Evolutionary conservation across 2,888 invertebrate species (phyloP).

Genomic region (Leucophenga montana): DNA sequence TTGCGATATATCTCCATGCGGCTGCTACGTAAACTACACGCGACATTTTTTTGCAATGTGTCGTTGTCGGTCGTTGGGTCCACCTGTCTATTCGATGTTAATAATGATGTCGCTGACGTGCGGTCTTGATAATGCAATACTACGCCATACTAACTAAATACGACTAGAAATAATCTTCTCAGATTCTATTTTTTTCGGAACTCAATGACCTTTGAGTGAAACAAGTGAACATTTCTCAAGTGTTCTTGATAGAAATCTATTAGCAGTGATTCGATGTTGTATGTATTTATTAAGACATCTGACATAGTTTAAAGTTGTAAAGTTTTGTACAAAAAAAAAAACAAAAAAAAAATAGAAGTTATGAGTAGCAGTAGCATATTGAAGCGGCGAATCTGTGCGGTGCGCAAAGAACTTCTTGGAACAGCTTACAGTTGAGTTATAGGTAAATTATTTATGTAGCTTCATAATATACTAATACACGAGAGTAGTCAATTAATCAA

Average conservation of each 20-base stretch:
- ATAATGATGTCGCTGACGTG: slow-evolving; percentile 23
- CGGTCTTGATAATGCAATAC: slow-evolving; percentile 9
- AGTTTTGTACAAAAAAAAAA: slow-evolving; percentile 38
- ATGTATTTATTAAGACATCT: slow-evolving; percentile 34
- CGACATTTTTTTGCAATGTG: slow-evolving; percentile 20
- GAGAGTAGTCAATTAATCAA: no score
- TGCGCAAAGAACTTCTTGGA: no score
- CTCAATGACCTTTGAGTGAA: slow-evolving; percentile 41
- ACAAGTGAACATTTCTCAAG: slow-evolving; percentile 34
- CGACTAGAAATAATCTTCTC: no score
- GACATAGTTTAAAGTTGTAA: slow-evolving; percentile 44
- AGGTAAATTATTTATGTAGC: no score
- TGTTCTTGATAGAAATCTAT: slow-evolving; percentile 35
- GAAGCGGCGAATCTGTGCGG: no score
- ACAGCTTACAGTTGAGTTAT: no score
- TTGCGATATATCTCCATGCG: neutral
- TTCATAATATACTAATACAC: no score
- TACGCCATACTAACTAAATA: neutral
- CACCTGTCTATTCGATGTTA: slow-evolving; percentile 9
- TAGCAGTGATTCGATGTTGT: slow-evolving; percentile 4
- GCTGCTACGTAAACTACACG: neutral
- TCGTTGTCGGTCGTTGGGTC: neutral
- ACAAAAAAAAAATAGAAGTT: slow-evolving; percentile 26
- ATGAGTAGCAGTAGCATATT: no score
- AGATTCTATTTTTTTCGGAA: slow-evolving; percentile 27